These are phyloP conservation scores for Hippocampus mohnikei DNA, from an alignment of 2,113 vertebrate genomes.

Conservation along the genomic window DNA sequence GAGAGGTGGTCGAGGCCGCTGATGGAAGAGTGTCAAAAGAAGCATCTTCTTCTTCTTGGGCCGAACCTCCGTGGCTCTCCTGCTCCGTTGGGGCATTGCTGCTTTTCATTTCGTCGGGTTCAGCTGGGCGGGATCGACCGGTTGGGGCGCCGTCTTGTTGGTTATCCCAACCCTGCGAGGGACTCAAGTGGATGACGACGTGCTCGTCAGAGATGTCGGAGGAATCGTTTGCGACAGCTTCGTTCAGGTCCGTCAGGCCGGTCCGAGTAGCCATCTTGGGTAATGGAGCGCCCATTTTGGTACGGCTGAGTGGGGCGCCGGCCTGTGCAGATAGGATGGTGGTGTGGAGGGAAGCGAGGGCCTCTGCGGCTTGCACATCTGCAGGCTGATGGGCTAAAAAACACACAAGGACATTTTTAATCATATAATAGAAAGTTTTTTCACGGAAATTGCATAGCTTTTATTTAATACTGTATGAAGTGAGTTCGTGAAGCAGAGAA, in stretches of 20 bases:
- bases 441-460: too few species aligned
- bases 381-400: conserved; percentile 53
- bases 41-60: conserved; percentile 56
- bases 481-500: too few species aligned
- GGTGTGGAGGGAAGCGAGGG: conserved; percentile 39
- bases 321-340: conserved; percentile 23
- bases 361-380: conserved; percentile 52
- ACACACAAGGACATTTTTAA: conserved; percentile 14
- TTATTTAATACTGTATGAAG: too few species aligned
- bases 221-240: conserved; percentile 48
- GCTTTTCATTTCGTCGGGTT: conserved; percentile 21
- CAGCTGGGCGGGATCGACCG: conserved; percentile 14
- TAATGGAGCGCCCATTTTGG: conserved; percentile 28
- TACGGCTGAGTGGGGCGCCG: conserved; percentile 30
- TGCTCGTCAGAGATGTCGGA: conserved; percentile 76
- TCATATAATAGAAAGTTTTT: too few species aligned
- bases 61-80: conserved; percentile 60
- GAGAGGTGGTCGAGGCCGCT: conserved; percentile 38
- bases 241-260: conserved; percentile 55
- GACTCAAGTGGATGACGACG: conserved; percentile 61
- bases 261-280: conserved; percentile 61
- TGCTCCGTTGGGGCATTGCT: conserved; percentile 18
- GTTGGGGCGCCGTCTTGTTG: conserved; percentile 4
- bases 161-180: conserved; percentile 41
- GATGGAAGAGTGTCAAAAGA: conserved; percentile 20